Conservation (phyloP, 2,797 vertebrate genomes). For the Galaxias olidus region DNA sequence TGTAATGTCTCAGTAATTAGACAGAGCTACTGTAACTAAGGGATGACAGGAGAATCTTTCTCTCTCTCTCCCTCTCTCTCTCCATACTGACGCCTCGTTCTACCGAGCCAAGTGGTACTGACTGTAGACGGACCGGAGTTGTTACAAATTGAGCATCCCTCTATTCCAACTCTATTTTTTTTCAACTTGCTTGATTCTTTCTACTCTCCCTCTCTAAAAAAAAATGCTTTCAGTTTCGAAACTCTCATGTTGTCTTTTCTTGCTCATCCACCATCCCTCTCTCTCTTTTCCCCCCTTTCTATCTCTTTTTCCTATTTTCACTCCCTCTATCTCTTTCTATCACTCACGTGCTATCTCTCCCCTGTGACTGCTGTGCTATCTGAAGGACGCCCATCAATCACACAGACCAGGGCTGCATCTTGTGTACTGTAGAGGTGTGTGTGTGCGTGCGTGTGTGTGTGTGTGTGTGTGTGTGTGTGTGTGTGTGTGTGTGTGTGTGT, state of each 20-base stretch:
- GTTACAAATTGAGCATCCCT: too few relatives aligned
- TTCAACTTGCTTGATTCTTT: background rate
- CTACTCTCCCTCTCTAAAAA: background rate
- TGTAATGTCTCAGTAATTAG: conserved; percentile 56
- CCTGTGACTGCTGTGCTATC: conserved; percentile 1
- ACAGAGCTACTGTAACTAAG: conserved; percentile 52
- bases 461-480: background rate
- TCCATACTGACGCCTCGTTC: background rate
- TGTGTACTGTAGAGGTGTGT: background rate
- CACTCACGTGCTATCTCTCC: background rate
- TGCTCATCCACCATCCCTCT: conserved; percentile 32
- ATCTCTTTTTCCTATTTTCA: background rate
- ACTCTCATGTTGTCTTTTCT: conserved; percentile 1
- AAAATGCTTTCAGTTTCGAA: background rate
- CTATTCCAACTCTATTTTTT: too few relatives aligned
- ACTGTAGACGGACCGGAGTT: too few relatives aligned
- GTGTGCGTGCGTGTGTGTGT: background rate
- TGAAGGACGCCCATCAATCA: conserved; percentile 11
- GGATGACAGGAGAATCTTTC: conserved; percentile 30
- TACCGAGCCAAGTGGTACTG: too few relatives aligned
- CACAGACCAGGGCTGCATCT: background rate
- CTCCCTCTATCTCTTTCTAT: background rate
- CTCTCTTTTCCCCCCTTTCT: background rate
- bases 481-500: background rate
- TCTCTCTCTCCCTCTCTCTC: background rate